These are phyloP conservation scores for Tipula vernalis DNA, from an alignment of 2,888 invertebrate genomes.

Conservation along the genomic window DNA sequence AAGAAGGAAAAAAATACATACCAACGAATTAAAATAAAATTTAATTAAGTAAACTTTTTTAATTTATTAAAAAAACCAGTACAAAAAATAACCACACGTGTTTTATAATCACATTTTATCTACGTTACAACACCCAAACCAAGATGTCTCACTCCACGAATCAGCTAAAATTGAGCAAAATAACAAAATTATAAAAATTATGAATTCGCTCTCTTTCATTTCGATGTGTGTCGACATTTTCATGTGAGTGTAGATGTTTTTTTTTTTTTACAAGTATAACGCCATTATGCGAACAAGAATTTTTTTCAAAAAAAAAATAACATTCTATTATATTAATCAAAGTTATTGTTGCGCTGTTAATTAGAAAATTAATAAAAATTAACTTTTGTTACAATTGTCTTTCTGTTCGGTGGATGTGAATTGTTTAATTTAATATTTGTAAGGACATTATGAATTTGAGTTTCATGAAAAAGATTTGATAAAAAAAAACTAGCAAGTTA, in stretches of 20 bases:
- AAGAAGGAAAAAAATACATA: background rate
- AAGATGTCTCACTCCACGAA: background rate
- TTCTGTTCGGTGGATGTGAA: background rate
- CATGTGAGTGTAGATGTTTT: background rate
- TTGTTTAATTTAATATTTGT: background rate
- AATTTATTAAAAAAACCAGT: background rate
- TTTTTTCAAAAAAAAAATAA: constrained; percentile 7
- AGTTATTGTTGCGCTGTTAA: background rate
- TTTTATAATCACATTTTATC: background rate
- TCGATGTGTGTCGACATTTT: background rate
- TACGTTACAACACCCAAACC: background rate
- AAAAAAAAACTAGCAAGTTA: background rate
- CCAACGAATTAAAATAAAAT: background rate
- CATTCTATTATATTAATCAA: background rate
- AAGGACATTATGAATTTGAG: background rate
- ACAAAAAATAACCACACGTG: background rate
- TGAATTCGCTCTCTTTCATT: background rate
- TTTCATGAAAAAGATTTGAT: background rate
- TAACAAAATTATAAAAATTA: background rate
- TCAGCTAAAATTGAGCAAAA: background rate
- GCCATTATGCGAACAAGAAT: constrained; percentile 11
- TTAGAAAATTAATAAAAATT: background rate
- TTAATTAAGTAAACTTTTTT: background rate
- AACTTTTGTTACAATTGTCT: background rate
- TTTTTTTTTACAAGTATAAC: constrained; percentile 11